Percentiles rank a stretch among this genome's conserved stretches.
These are phyloP conservation scores for Cyrtodaria siliqua DNA, from an alignment of 2,888 invertebrate genomes.

Conservation along the genomic window DNA sequence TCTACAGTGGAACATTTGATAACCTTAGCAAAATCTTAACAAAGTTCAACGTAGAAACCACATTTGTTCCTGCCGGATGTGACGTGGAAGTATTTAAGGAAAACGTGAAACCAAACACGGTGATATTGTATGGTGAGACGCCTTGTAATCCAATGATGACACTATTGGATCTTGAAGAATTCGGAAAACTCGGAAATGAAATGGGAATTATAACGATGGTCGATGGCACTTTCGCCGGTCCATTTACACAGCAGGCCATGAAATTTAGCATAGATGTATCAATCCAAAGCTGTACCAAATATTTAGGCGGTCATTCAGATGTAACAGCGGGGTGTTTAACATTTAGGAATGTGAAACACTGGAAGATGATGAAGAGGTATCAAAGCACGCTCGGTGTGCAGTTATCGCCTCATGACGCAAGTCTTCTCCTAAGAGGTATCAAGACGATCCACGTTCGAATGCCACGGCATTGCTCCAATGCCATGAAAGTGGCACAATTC, in stretches of 20 bases:
- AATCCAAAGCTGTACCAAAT: slow-evolving; percentile 86
- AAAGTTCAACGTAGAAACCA: slow-evolving; percentile 79
- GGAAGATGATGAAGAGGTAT: slow-evolving; percentile 75
- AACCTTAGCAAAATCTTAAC: slow-evolving; percentile 77
- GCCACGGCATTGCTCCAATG: slow-evolving; percentile 94
- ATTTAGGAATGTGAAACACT: slow-evolving; percentile 76
- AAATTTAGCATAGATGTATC: slow-evolving; percentile 84
- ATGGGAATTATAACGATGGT: slow-evolving; percentile 78
- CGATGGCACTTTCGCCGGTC: slow-evolving; percentile 85
- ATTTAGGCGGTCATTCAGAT: slow-evolving; percentile 86
- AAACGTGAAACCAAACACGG: slow-evolving; percentile 82
- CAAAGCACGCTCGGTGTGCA: slow-evolving; percentile 76
- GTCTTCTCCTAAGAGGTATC: slow-evolving; percentile 88
- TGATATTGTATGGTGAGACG: slow-evolving; percentile 84
- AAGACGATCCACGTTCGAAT: slow-evolving; percentile 97
- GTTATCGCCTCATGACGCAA: slow-evolving; percentile 77
- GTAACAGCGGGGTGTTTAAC: slow-evolving; percentile 84
- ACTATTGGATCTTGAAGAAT: slow-evolving; percentile 82
- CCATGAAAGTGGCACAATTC: slow-evolving; percentile 92
- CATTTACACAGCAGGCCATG: slow-evolving; percentile 82
- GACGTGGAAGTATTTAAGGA: slow-evolving; percentile 77
- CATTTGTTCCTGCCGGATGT: slow-evolving; percentile 71
- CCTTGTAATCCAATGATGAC: slow-evolving; percentile 85
- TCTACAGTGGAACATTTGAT: slow-evolving; percentile 81
- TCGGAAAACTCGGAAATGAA: slow-evolving; percentile 76